A percentile compares a stretch with the other conserved stretches of the same genome.
Evolutionary conservation across 2,888 invertebrate genomes (phyloP).

Genomic region (Lasioglossum morio): DNA sequence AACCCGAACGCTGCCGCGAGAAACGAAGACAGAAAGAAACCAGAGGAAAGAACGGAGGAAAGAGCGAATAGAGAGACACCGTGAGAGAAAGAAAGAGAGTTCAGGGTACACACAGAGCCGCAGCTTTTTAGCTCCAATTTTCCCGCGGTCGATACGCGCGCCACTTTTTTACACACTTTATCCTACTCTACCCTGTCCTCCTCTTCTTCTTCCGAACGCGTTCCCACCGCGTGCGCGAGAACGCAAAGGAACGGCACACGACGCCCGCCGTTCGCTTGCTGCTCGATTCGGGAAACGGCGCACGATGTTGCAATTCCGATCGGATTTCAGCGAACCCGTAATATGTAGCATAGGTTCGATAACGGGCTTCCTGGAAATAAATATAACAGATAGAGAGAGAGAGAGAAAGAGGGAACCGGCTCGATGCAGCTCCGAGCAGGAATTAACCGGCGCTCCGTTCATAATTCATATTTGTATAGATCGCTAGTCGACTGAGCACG

Average conservation of each 20-base stretch:
- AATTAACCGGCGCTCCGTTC: background rate
- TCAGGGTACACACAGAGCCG: slow-evolving; percentile 5
- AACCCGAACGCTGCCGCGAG: slow-evolving; percentile 24
- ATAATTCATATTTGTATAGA: slow-evolving; percentile 10
- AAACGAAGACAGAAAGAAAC: background rate
- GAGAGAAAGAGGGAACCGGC: background rate
- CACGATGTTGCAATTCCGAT: slow-evolving; percentile 6
- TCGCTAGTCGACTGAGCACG: background rate
- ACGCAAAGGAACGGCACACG: slow-evolving; percentile 27
- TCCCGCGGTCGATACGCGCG: slow-evolving; percentile 44
- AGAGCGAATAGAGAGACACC: background rate
- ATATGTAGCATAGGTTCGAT: slow-evolving; percentile 15
- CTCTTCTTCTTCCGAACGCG: slow-evolving; percentile 21
- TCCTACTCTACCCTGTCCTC: background rate
- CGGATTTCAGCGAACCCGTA: slow-evolving; percentile 5
- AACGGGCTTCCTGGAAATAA: slow-evolving; percentile 3
- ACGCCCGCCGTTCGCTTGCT: background rate
- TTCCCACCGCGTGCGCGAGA: slow-evolving; percentile 34
- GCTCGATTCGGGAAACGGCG: slow-evolving; percentile 1
- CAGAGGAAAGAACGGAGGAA: background rate
- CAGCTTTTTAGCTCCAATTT: slow-evolving; percentile 49
- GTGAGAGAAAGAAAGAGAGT: background rate
- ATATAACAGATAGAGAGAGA: background rate
- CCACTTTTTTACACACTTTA: slow-evolving; percentile 23
- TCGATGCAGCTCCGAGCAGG: background rate